These are phyloP conservation scores for Lithophane ornitopus DNA, from an alignment of 2,888 invertebrate species.

Conservation along the genomic window DNA sequence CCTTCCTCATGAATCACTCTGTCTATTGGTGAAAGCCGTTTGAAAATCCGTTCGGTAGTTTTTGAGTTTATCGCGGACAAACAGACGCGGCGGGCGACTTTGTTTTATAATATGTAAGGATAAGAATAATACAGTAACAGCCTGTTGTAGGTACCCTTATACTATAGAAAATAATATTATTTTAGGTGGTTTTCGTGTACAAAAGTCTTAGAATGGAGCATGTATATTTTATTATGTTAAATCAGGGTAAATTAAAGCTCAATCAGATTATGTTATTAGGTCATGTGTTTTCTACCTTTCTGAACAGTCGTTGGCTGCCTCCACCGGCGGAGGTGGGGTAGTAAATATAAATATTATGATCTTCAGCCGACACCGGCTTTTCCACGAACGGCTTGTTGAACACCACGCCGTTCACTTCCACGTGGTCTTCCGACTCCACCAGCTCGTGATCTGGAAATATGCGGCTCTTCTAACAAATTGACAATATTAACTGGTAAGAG, in stretches of 20 bases:
- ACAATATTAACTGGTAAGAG: neutral
- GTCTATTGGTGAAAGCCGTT: too few relatives aligned
- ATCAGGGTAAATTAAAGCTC: neutral
- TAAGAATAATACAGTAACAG: neutral
- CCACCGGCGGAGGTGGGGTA: constrained; percentile 99
- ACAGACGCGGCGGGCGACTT: too few relatives aligned
- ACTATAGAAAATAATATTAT: neutral
- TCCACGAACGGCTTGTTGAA: constrained; percentile 99
- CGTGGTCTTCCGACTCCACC: constrained; percentile 98
- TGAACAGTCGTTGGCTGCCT: constrained; percentile 98
- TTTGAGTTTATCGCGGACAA: too few relatives aligned
- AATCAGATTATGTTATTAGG: neutral
- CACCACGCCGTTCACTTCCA: constrained; percentile 98
- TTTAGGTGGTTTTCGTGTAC: neutral
- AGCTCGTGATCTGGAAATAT: constrained; percentile 94
- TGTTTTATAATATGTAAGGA: too few relatives aligned
- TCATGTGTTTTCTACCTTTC: constrained; percentile 93
- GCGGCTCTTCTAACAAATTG: neutral
- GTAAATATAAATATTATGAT: constrained; percentile 99
- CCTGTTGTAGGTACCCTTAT: neutral
- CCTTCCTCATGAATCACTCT: too few relatives aligned
- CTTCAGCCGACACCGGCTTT: constrained; percentile 99
- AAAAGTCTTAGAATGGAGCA: neutral
- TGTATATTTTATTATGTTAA: neutral
- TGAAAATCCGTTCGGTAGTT: too few relatives aligned